Conservation (phyloP, 2,888 invertebrate species). For the Scaptomyza reducta region DNA sequence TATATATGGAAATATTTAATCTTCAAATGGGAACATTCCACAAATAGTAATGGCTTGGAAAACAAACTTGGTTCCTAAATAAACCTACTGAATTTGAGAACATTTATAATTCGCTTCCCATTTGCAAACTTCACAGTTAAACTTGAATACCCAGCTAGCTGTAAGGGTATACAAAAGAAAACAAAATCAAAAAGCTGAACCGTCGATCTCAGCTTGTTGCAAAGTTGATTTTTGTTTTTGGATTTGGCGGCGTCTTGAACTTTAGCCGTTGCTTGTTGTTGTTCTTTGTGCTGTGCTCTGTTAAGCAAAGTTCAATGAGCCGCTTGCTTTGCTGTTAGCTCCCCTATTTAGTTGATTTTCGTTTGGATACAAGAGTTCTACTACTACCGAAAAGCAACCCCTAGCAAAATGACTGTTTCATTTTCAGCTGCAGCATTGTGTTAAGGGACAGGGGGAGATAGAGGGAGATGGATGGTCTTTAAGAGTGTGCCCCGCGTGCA, state of each 20-base stretch:
- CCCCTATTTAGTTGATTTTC: constrained; percentile 62
- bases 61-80: too few species aligned
- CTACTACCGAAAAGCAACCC: constrained; percentile 53
- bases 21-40: too few species aligned
- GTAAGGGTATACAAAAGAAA: not conserved
- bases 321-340: constrained; percentile 45
- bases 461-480: constrained; percentile 48
- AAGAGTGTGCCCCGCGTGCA: constrained; percentile 61
- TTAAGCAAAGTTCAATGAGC: constrained; percentile 72
- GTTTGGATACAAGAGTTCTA: constrained; percentile 24
- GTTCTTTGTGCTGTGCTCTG: constrained; percentile 21
- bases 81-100: too few species aligned
- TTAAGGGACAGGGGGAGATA: constrained; percentile 9
- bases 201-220: constrained; percentile 41
- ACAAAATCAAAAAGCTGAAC: constrained; percentile 27
- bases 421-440: constrained; percentile 66
- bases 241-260: constrained; percentile 63
- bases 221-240: constrained; percentile 45
- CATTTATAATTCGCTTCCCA: not conserved
- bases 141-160: not conserved
- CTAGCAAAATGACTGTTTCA: constrained; percentile 60
- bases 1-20: too few species aligned
- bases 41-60: too few species aligned
- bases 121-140: not conserved
- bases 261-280: constrained; percentile 44